Evolutionary conservation across 2,797 vertebrate genomes (phyloP).

Genomic region (Rhynchotus rufescens): DNA sequence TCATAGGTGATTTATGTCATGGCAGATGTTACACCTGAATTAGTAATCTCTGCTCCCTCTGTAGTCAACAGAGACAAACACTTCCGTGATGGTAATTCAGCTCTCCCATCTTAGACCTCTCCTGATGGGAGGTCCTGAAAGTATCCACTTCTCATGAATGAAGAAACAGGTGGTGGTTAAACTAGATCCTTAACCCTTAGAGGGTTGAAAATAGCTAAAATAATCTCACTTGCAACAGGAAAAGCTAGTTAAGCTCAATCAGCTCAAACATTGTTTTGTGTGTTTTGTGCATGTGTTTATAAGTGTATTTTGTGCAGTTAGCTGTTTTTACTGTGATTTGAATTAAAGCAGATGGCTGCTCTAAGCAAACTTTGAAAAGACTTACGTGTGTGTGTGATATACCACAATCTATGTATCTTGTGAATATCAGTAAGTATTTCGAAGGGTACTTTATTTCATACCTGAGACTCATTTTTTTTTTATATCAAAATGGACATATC

Average conservation of each 20-base stretch:
- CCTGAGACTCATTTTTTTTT: neutral
- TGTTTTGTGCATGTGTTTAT: neutral
- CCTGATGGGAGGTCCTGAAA: neutral
- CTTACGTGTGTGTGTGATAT: neutral
- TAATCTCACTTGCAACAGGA: neutral
- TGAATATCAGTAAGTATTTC: neutral
- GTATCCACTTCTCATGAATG: neutral
- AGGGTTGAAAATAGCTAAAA: neutral
- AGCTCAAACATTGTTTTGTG: neutral
- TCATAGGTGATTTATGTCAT: neutral
- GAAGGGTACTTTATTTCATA: neutral
- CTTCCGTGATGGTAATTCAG: neutral
- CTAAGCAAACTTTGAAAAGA: neutral
- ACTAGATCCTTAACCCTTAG: neutral
- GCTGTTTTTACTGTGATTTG: neutral
- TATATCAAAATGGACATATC: neutral
- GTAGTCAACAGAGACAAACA: neutral
- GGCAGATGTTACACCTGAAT: neutral
- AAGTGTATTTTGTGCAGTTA: neutral
- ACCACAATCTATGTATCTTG: fast-evolving
- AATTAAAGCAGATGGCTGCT: neutral
- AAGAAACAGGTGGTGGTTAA: neutral
- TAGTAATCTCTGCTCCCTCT: neutral
- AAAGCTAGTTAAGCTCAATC: neutral
- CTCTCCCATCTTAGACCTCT: neutral